These are phyloP conservation scores for Rhagium mordax DNA, from an alignment of 2,888 invertebrate species.

Conservation along the genomic window DNA sequence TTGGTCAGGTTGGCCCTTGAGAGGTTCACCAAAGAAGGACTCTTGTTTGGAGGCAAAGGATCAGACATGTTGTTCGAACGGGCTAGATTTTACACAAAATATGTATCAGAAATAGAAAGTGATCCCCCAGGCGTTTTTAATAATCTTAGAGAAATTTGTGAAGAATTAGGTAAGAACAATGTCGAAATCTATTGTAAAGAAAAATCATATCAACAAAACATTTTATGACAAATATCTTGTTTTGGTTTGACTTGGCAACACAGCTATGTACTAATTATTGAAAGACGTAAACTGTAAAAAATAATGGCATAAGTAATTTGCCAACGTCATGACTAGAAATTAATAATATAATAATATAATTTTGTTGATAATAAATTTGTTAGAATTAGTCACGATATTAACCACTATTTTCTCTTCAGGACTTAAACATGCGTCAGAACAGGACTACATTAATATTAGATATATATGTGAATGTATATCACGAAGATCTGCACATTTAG, in stretches of 20 bases:
- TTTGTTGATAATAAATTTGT: no score
- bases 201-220: no score
- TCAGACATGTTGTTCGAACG: slow-evolving; percentile 85
- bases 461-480: slow-evolving; percentile 95
- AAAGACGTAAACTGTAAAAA: no score
- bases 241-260: no score
- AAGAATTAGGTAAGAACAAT: slow-evolving; percentile 74
- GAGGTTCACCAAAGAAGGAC: slow-evolving; percentile 84
- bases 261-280: no score
- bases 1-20: slow-evolving; percentile 89
- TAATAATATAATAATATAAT: no score
- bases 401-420: slow-evolving; percentile 39
- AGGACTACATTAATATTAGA: slow-evolving; percentile 94
- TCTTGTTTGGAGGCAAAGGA: slow-evolving; percentile 88
- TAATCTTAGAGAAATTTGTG: slow-evolving; percentile 86
- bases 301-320: no score
- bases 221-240: no score
- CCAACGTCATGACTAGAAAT: no score
- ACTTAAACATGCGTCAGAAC: slow-evolving; percentile 86
- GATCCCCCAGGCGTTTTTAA: slow-evolving; percentile 86
- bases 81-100: slow-evolving; percentile 71
- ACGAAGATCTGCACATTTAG: slow-evolving; percentile 92
- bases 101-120: slow-evolving; percentile 62
- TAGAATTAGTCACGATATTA: not conserved
- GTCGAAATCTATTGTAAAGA: no score